Conservation (phyloP, 2,888 invertebrate genomes). For the Thereva nobilitata region DNA sequence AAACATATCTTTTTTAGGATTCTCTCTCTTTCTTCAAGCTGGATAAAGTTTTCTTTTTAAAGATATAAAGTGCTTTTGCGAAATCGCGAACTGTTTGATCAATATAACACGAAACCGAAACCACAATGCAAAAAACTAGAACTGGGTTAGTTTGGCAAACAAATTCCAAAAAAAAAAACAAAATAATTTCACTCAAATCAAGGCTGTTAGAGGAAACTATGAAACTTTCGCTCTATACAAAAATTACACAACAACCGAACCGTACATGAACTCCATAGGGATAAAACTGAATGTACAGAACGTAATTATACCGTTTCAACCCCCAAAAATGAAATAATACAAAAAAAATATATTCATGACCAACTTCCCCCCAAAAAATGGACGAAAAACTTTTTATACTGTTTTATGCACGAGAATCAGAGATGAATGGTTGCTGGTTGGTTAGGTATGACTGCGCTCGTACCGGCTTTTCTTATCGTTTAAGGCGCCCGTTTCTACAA, state of each 20-base stretch:
- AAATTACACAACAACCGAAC: neutral
- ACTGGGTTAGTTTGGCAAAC: slow-evolving; percentile 8
- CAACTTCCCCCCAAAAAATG: slow-evolving; percentile 7
- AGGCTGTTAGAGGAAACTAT: no score
- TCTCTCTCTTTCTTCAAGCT: no score
- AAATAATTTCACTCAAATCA: slow-evolving; percentile 21
- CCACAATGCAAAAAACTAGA: slow-evolving; percentile 10
- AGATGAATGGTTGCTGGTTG: no score
- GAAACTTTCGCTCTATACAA: neutral
- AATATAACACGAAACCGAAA: slow-evolving; percentile 10
- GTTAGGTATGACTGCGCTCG: no score
- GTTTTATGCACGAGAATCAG: no score
- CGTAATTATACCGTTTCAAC: slow-evolving; percentile 15
- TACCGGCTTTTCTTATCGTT: no score
- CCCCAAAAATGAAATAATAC: slow-evolving; percentile 9
- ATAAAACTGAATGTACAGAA: slow-evolving; percentile 6
- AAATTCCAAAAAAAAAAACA: neutral
- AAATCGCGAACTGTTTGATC: slow-evolving; percentile 19
- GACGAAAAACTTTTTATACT: no score
- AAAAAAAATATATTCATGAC: slow-evolving; percentile 5
- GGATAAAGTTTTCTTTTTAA: no score
- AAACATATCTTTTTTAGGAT: no score
- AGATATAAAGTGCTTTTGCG: slow-evolving; percentile 5
- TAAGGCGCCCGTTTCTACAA: no score
- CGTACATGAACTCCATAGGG: neutral